Percentiles rank a stretch among this genome's conserved stretches.
Conservation (phyloP, 2,797 vertebrate genomes). For the Tiaroga cobitis region DNA sequence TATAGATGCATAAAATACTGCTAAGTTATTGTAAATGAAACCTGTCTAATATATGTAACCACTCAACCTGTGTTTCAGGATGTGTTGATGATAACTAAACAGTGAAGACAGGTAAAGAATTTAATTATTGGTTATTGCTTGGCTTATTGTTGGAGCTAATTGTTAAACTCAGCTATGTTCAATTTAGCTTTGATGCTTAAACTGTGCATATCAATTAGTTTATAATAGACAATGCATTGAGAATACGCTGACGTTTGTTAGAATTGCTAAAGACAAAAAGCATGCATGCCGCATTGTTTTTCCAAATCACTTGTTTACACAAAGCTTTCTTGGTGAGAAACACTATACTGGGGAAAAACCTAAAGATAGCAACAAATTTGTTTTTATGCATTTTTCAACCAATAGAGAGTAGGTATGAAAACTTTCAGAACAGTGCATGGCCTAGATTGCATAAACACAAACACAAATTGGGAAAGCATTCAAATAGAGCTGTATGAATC, state of each 20-base stretch:
- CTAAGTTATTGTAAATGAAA: conserved; percentile 5
- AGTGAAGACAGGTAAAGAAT: conserved; percentile 19
- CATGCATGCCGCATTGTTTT: conserved; percentile 1
- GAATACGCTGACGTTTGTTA: neutral
- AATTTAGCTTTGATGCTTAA: conserved; percentile 23
- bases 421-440: conserved; percentile 30
- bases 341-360: conserved; percentile 11
- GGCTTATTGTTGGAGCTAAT: neutral
- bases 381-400: conserved; percentile 21
- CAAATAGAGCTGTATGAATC: neutral
- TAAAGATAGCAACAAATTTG: conserved; percentile 29
- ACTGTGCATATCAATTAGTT: conserved; percentile 11
- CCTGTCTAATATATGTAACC: conserved; percentile 31
- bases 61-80: conserved; percentile 37
- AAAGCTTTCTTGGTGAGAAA: conserved; percentile 18
- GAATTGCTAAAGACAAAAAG: conserved; percentile 12
- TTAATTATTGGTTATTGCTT: conserved; percentile 23
- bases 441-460: conserved; percentile 36
- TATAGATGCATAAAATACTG: too few relatives aligned
- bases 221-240: neutral
- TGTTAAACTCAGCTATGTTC: conserved; percentile 19
- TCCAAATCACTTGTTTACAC: conserved; percentile 29
- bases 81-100: conserved; percentile 37
- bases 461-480: conserved; percentile 11
- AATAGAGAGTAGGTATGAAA: conserved; percentile 19